A percentile compares a stretch with the other conserved stretches of the same genome.
These are phyloP conservation scores for Eristalis pertinax DNA, from an alignment of 2,888 invertebrate genomes.

Conservation along the genomic window DNA sequence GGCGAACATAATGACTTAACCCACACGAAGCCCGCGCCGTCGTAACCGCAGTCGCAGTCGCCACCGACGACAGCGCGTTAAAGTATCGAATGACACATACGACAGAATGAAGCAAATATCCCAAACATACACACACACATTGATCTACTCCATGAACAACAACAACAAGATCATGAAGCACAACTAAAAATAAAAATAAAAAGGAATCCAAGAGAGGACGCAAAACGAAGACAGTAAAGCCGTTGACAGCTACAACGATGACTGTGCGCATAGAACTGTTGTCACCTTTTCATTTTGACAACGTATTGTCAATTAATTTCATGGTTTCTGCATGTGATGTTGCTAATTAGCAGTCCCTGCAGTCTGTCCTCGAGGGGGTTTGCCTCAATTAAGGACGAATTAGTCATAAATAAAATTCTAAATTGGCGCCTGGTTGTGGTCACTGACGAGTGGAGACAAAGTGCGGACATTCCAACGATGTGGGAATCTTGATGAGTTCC, in stretches of 20 bases:
- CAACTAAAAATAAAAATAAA: slow-evolving; percentile 15
- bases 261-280: slow-evolving; percentile 70
- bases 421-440: slow-evolving; percentile 63
- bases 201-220: slow-evolving; percentile 48
- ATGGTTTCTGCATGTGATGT: slow-evolving; percentile 65
- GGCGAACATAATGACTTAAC: slow-evolving; percentile 71
- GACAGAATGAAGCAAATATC: slow-evolving; percentile 52
- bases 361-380: slow-evolving; percentile 4
- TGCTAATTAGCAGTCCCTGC: slow-evolving; percentile 66
- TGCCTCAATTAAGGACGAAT: slow-evolving; percentile 62
- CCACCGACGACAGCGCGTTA: slow-evolving; percentile 61
- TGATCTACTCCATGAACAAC: neutral
- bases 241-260: slow-evolving; percentile 64
- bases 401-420: slow-evolving; percentile 65
- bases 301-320: slow-evolving; percentile 71
- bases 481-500: neutral
- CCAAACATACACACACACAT: slow-evolving; percentile 24
- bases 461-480: neutral
- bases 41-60: slow-evolving; percentile 43
- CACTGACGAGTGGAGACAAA: neutral
- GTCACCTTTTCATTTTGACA: slow-evolving; percentile 71
- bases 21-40: slow-evolving; percentile 70
- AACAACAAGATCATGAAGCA: slow-evolving; percentile 27
- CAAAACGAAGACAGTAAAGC: slow-evolving; percentile 41
- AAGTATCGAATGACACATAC: slow-evolving; percentile 70